Conservation (phyloP, 53 echinoderm and acorn worm genomes). For the Crossaster papposus region DNA sequence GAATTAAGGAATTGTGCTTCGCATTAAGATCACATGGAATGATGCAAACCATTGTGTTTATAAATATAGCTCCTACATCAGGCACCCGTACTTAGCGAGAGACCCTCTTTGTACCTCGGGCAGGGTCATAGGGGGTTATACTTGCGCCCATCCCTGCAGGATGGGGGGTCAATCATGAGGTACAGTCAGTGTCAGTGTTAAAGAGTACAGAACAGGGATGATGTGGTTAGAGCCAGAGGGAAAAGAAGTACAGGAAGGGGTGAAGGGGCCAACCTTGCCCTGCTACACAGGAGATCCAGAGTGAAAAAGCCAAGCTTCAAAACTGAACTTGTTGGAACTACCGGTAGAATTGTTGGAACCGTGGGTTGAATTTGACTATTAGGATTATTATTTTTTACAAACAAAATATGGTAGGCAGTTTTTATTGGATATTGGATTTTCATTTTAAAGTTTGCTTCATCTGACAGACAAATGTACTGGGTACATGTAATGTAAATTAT, state of each 20-base stretch:
- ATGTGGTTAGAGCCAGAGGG: not conserved
- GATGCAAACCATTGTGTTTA: not conserved
- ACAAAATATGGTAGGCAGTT: no score
- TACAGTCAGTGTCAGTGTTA: not conserved
- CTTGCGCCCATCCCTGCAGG: slow-evolving; percentile 29
- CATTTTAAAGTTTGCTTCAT: no score
- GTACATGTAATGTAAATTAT: no score
- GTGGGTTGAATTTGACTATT: no score
- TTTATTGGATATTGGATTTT: no score
- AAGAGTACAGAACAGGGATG: slow-evolving; percentile 39
- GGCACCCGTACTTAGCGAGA: not conserved
- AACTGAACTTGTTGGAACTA: no score
- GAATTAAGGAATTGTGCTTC: not conserved
- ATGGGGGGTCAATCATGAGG: not conserved
- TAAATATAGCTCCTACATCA: not conserved
- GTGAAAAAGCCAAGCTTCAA: no score
- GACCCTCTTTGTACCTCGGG: not conserved
- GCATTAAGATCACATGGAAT: not conserved
- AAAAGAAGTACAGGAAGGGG: slow-evolving; percentile 38
- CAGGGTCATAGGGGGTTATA: slow-evolving; percentile 32
- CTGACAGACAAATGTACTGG: no score
- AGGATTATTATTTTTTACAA: no score
- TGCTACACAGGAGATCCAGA: no score
- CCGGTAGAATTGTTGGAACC: no score
- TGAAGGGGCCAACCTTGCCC: slow-evolving; percentile 5